Evolutionary conservation across 2,888 invertebrate genomes (phyloP).

Genomic region (Galeopsomyia nigrocyanea): DNA sequence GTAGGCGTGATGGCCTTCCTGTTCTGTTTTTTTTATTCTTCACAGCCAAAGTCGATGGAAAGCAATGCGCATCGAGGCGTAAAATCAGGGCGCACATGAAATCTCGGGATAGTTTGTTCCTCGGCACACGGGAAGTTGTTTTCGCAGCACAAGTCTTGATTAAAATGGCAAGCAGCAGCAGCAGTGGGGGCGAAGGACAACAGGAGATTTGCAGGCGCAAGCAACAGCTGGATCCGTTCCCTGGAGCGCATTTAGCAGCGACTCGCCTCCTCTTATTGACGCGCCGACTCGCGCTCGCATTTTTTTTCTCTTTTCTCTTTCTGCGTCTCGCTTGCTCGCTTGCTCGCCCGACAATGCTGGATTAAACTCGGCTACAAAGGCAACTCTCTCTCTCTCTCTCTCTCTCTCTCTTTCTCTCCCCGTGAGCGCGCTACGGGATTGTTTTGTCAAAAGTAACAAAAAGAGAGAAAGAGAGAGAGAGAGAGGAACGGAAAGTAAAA

Average conservation of each 20-base stretch:
- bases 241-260: slow-evolving; percentile 66
- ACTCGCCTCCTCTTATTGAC: slow-evolving; percentile 67
- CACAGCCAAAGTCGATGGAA: slow-evolving; percentile 6
- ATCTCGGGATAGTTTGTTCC: background rate
- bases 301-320: slow-evolving; percentile 32
- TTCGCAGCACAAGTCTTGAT: slow-evolving; percentile 63
- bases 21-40: background rate
- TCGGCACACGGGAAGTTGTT: slow-evolving; percentile 60
- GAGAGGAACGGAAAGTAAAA: slow-evolving; percentile 15
- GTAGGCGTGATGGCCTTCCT: too few species aligned
- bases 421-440: slow-evolving; percentile 14
- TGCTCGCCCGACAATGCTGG: slow-evolving; percentile 60
- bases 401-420: slow-evolving; percentile 48
- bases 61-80: slow-evolving; percentile 13
- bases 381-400: slow-evolving; percentile 44
- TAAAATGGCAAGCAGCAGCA: slow-evolving; percentile 66
- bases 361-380: slow-evolving; percentile 63
- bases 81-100: slow-evolving; percentile 26
- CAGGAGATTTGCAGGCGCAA: slow-evolving; percentile 53
- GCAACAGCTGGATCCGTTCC: slow-evolving; percentile 69
- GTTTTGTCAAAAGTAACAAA: slow-evolving; percentile 46
- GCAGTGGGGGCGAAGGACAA: slow-evolving; percentile 49
- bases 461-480: background rate
- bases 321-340: slow-evolving; percentile 41
- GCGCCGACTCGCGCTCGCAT: slow-evolving; percentile 52